Percentiles rank a stretch among this genome's conserved stretches.
Conservation (phyloP, 2,113 vertebrate genomes). For the Sciurus niger region DNA sequence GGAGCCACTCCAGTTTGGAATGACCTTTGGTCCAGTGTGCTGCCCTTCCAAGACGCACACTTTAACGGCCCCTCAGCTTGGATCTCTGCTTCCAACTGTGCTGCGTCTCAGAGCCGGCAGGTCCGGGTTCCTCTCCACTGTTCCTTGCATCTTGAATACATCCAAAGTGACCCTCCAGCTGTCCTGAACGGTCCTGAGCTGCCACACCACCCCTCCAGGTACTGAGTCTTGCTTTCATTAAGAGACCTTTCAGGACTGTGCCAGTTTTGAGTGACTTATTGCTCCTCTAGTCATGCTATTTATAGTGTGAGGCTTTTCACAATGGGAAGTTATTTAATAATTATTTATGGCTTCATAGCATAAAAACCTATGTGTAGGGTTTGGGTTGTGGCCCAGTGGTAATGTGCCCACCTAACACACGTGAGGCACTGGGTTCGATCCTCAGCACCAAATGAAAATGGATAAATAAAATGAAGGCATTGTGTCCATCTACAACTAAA, state of each 20-base stretch:
- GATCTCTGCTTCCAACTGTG: not conserved
- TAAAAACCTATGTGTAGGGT: not conserved
- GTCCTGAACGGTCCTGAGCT: not conserved
- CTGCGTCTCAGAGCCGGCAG: not conserved
- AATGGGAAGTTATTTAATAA: not conserved
- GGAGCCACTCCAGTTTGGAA: not conserved
- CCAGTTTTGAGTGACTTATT: not conserved
- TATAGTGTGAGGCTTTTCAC: not conserved
- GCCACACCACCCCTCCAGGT: not conserved
- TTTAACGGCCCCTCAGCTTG: fast-evolving
- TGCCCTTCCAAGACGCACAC: fast-evolving
- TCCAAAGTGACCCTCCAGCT: not conserved
- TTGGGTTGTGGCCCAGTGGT: too few species aligned
- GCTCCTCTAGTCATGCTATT: not conserved
- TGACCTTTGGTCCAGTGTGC: not conserved
- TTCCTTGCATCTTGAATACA: not conserved
- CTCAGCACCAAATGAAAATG: too few species aligned
- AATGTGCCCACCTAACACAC: too few species aligned
- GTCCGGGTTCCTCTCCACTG: not conserved
- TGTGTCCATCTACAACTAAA: too few species aligned
- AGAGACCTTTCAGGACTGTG: not conserved
- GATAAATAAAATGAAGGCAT: too few species aligned
- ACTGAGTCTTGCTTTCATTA: not conserved
- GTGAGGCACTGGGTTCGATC: too few species aligned
- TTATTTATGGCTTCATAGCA: not conserved